A percentile compares a stretch with the other conserved stretches of the same genome.
Conservation (phyloP, 2,888 invertebrate species). For the Sinopyrophorus schimmeli region DNA sequence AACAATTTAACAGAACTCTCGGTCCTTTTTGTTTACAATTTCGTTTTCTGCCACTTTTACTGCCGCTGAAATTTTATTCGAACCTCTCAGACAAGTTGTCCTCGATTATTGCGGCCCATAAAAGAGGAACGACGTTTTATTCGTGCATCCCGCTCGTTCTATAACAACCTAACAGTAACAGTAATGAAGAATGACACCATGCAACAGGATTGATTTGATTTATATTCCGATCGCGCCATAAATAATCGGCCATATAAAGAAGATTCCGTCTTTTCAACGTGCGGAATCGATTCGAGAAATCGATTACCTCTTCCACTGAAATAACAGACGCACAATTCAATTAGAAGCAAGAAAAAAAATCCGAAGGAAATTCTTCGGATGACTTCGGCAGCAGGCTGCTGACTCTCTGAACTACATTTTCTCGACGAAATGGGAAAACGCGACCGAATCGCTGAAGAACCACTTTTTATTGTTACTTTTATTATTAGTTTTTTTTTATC, state of each 20-base stretch:
- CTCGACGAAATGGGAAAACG: too few species aligned
- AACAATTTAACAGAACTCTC: too few species aligned
- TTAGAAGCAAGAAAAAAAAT: neutral
- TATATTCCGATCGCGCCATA: slow-evolving; percentile 28
- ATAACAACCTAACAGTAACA: slow-evolving; percentile 10
- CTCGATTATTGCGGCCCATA: slow-evolving; percentile 7
- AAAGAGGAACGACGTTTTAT: slow-evolving; percentile 5
- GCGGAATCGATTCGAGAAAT: slow-evolving; percentile 14
- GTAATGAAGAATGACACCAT: slow-evolving; percentile 15
- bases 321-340: slow-evolving; percentile 13
- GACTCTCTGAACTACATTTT: too few species aligned
- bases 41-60: too few species aligned
- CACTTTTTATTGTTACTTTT: too few species aligned
- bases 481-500: neutral
- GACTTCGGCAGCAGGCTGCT: too few species aligned
- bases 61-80: too few species aligned
- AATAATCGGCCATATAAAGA: slow-evolving; percentile 20
- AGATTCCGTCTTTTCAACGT: slow-evolving; percentile 16
- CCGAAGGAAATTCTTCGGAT: slow-evolving; percentile 4
- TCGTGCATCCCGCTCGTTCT: slow-evolving; percentile 1
- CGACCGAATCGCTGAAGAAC: too few species aligned
- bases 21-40: too few species aligned
- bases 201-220: slow-evolving; percentile 34
- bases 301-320: slow-evolving; percentile 11
- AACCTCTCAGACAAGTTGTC: too few species aligned